These are phyloP conservation scores for Agriopis marginaria DNA, from an alignment of 2,888 invertebrate species.

Conservation along the genomic window DNA sequence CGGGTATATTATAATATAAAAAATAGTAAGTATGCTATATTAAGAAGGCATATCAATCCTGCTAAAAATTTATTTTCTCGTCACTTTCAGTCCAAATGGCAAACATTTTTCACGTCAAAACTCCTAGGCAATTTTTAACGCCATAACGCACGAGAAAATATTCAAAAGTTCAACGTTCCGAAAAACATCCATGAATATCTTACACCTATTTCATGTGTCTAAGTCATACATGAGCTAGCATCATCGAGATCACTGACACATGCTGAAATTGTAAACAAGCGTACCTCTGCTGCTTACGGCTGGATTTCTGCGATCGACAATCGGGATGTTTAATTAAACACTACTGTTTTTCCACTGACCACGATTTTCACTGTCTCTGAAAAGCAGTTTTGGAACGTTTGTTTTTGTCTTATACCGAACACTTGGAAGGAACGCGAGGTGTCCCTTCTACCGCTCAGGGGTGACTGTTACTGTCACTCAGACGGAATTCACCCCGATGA, in stretches of 20 bases:
- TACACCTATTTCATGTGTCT: constrained; percentile 41
- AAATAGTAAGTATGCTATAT: too few relatives aligned
- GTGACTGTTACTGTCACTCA: constrained; percentile 83
- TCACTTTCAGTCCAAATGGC: too few relatives aligned
- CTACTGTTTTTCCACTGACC: constrained; percentile 55
- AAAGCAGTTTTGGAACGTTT: constrained; percentile 64
- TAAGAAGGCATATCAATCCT: too few relatives aligned
- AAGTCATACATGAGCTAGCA: constrained; percentile 65
- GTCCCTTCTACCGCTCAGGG: constrained; percentile 73
- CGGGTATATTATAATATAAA: too few relatives aligned
- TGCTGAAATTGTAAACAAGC: constrained; percentile 71
- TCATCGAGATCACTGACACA: constrained; percentile 67
- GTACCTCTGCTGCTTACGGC: constrained; percentile 41
- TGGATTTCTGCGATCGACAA: constrained; percentile 47
- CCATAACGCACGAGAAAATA: constrained; percentile 18
- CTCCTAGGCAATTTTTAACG: neutral
- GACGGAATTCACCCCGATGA: constrained; percentile 84
- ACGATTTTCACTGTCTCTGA: constrained; percentile 61
- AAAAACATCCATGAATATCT: constrained; percentile 26
- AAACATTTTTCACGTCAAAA: neutral
- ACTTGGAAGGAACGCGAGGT: constrained; percentile 61
- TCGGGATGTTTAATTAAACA: constrained; percentile 36
- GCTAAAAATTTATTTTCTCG: too few relatives aligned
- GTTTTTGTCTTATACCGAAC: constrained; percentile 64
- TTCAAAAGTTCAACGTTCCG: constrained; percentile 16